Evolutionary conservation across 2,113 vertebrate species (phyloP).

Genomic region (Petroica traversi): DNA sequence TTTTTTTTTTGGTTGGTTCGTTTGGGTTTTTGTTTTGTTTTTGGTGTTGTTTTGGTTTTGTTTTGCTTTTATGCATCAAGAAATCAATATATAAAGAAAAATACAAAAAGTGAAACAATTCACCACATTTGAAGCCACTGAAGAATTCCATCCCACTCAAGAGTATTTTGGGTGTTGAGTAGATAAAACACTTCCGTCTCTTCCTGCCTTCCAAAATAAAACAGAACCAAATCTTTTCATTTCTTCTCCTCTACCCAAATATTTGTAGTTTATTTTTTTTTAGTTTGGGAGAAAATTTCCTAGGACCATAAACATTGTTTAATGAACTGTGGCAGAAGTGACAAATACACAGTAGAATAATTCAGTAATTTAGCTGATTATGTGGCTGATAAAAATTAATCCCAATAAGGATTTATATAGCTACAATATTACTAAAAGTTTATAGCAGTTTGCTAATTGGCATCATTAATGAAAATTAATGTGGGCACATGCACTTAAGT

Average conservation of each 20-base stretch:
- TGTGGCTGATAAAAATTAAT: neutral
- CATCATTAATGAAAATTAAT: conserved; percentile 43
- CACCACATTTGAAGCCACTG: neutral
- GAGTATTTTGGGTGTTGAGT: neutral
- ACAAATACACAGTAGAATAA: neutral
- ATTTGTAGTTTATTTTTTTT: neutral
- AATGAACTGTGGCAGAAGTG: neutral
- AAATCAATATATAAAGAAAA: neutral
- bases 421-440: conserved; percentile 35
- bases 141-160: neutral
- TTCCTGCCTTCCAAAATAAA: neutral
- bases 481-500: neutral
- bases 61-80: neutral
- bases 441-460: conserved; percentile 10
- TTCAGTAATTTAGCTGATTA: neutral
- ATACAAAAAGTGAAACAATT: neutral
- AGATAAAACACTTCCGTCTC: neutral
- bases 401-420: conserved; percentile 5
- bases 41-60: neutral
- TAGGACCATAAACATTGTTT: neutral
- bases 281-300: neutral
- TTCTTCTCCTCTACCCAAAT: neutral
- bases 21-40: too few species aligned
- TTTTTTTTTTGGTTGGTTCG: too few species aligned
- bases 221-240: fast-evolving